These are phyloP conservation scores for Thelaira solivaga DNA, from an alignment of 2,888 invertebrate genomes.

Conservation along the genomic window DNA sequence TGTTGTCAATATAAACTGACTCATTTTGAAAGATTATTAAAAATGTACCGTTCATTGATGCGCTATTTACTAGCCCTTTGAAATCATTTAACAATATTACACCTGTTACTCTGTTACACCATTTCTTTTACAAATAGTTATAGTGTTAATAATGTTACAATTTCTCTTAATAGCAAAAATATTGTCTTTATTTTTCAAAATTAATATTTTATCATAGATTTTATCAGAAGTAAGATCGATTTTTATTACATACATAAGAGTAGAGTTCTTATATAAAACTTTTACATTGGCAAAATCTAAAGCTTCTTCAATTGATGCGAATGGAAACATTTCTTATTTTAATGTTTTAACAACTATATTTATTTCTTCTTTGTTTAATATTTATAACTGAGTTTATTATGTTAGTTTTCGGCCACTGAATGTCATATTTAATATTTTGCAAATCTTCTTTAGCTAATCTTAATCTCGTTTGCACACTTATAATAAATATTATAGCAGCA, in stretches of 20 bases:
- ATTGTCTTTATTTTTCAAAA: conserved; percentile 10
- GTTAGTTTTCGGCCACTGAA: conserved; percentile 11
- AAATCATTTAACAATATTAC: conserved; percentile 22
- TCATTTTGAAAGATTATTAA: conserved; percentile 9
- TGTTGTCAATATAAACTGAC: conserved; percentile 8
- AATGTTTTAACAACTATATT: conserved; percentile 14
- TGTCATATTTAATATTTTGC: conserved; percentile 10
- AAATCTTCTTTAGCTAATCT: conserved; percentile 20
- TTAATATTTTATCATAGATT: conserved; percentile 24
- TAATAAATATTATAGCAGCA: neutral
- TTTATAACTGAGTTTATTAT: conserved; percentile 1
- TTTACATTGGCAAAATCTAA: neutral
- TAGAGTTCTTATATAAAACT: conserved; percentile 17
- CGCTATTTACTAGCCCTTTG: conserved; percentile 5
- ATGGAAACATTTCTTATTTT: conserved; percentile 5
- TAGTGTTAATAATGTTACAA: conserved; percentile 12
- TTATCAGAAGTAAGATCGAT: conserved; percentile 14
- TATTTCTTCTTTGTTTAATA: conserved; percentile 2
- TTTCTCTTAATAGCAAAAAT: conserved; percentile 10
- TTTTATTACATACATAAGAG: neutral
- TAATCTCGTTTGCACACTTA: conserved; percentile 13
- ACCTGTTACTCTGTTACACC: neutral
- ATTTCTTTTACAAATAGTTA: conserved; percentile 15
- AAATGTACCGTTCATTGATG: conserved; percentile 17
- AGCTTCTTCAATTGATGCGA: conserved; percentile 1